A percentile compares a stretch with the other conserved stretches of the same genome.
These are phyloP conservation scores for Ctenopoma multispine DNA, from an alignment of 2,797 vertebrate species.

Conservation along the genomic window DNA sequence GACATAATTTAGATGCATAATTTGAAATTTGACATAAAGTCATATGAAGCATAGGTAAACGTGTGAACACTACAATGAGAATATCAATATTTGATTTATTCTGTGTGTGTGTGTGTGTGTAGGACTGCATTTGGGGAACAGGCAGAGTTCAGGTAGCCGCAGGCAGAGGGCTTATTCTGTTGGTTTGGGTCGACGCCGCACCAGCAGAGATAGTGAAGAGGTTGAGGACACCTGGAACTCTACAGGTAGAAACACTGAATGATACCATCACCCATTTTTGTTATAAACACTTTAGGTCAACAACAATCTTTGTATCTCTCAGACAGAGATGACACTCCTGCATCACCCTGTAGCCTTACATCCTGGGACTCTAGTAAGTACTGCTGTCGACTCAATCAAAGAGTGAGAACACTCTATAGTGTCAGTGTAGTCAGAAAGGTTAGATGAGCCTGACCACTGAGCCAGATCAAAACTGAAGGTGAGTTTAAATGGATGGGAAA, in stretches of 20 bases:
- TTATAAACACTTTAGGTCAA: conserved; percentile 55
- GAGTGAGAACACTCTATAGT: conserved; percentile 30
- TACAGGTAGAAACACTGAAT: conserved; percentile 75
- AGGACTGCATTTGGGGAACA: conserved; percentile 72
- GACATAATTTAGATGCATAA: background rate
- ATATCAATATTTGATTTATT: background rate
- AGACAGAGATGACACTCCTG: conserved; percentile 84
- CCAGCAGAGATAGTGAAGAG: conserved; percentile 79
- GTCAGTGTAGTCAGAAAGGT: conserved; percentile 26
- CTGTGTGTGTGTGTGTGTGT: conserved; percentile 32
- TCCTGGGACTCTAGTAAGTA: conserved; percentile 88
- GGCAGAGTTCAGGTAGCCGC: conserved; percentile 70
- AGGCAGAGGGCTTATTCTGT: conserved; percentile 76
- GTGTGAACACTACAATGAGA: background rate
- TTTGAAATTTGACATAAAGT: background rate
- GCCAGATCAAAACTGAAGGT: conserved; percentile 10
- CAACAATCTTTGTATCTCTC: conserved; percentile 70
- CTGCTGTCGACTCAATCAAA: conserved; percentile 23
- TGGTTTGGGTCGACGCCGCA: conserved; percentile 76
- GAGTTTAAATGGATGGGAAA: conserved; percentile 1
- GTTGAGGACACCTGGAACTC: conserved; percentile 73
- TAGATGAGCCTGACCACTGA: conserved; percentile 16
- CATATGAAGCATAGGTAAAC: too few species aligned
- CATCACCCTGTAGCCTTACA: conserved; percentile 84
- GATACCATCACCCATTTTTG: background rate